Evolutionary conservation across 2,797 vertebrate species (phyloP), one percentile per base, ranked within the genome.

Genomic region (Nyctalus aviator): DNA sequence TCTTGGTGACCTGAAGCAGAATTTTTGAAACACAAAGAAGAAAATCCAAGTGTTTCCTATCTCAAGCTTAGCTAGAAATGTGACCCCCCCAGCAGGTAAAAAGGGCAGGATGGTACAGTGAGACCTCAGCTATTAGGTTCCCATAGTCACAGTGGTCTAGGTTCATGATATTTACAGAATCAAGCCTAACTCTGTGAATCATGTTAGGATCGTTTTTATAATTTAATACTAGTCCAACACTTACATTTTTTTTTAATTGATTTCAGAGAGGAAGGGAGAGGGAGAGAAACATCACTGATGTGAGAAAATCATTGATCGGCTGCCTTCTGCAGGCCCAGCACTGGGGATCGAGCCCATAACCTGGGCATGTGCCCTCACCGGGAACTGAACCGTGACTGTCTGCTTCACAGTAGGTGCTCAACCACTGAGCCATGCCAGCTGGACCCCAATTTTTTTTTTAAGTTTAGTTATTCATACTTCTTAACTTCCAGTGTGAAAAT

Each of bases 401-500:
- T 30, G 59, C 27, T 30, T 62, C 59, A 62, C 7, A 14, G 59
- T 14, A 14, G 59, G 27, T 30, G 27, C 27, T 6, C 59, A 62
- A 14, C 59, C 57, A 59, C 12, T 59, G 25, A 27, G 57, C 57
- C 25, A 30, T 30, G 59, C 25, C 13, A 62, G 12, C 12, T 5
- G 25, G 59, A 30, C 59, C 59, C 13, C n/a, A 86, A 7, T 85
- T 95, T 79, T 97, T 53, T 48, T 97, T 95, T 86, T 68, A 72
- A 91, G 91, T 76, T 86, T 69, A 95, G 86, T 8, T 55, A 84
- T 93, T 97, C 96, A 86, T 15, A 93, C 44, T 87, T 78, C 48
- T 96, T 95, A 93, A 95, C 1, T 82, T 90, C 55, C 10, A 93
- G 94, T 93, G 97, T 97, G 96, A 97, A 95, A 93, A 96, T 77